Percentiles rank a stretch among this genome's conserved stretches.
Evolutionary conservation across 2,113 vertebrate species (phyloP).

Genomic region (Antigone vipio): DNA sequence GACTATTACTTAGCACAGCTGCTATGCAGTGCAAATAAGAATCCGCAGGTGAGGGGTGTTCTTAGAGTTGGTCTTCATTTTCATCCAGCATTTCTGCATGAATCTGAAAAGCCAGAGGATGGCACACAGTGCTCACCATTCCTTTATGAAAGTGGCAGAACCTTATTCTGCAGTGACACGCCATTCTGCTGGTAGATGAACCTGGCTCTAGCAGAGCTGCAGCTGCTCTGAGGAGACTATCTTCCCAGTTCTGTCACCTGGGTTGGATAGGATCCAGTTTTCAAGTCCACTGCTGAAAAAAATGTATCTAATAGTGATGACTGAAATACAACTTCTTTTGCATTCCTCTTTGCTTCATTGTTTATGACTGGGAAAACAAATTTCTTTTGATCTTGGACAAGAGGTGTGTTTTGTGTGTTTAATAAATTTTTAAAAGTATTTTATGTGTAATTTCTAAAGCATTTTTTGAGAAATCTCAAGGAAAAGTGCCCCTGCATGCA

Average conservation of each 20-base stretch:
- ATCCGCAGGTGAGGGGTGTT: neutral
- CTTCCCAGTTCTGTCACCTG: neutral
- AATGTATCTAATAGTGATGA: neutral
- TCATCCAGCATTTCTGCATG: neutral
- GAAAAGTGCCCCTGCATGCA: neutral
- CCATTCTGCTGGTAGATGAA: neutral
- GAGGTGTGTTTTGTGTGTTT: neutral
- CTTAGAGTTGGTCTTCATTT: neutral
- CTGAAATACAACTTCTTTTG: neutral
- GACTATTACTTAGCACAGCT: neutral
- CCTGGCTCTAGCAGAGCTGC: neutral
- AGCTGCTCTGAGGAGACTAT: neutral
- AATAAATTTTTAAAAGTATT: neutral
- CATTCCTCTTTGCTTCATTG: neutral
- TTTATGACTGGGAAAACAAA: neutral
- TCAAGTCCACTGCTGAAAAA: neutral
- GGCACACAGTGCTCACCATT: neutral
- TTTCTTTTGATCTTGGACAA: neutral
- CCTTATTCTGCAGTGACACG: neutral
- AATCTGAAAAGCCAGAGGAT: neutral
- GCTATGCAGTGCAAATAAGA: neutral
- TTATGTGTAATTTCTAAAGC: neutral
- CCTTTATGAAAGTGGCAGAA: neutral
- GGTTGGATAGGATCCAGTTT: neutral
- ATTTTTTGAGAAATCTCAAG: neutral